Evolutionary conservation across 2,113 vertebrate species (phyloP), one percentile per base, ranked within the genome.

Genomic region (Spea bombifrons): DNA sequence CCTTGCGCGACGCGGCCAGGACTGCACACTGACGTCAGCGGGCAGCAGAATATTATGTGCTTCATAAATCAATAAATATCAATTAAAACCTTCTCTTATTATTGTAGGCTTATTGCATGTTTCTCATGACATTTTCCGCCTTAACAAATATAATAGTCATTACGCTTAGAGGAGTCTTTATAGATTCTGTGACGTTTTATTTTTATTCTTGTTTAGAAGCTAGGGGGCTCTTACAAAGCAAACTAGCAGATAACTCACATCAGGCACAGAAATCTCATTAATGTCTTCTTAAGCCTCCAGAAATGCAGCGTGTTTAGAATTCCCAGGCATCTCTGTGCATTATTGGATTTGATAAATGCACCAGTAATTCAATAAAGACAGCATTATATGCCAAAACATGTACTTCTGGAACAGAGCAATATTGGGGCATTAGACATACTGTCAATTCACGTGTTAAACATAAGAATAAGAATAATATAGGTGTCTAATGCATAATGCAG

Each of bases 331-430:
- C 48, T 6, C 46, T 52, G 66, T 47, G 48, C 50, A 71, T 63
- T 78, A 78, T 78, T 71, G 45, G 46, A 78, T 71, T 78, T 78
- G 67, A 78, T 68, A 78, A 43, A 77, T 7, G 66, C 53, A 15
- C 12, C 4, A 12, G 53, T 71, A 71, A 71, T 78, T 77, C 64
- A 78, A 78, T 71, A 71, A 78, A 52, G 57, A 63, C 57, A 78
- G 69, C 46, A 71, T 78, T 78, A 64, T 71, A 49, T 78, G 76
- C 55, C 17, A 44, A 16, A 78, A 69, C 52, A 50, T 78, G 66
- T 53, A 71, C 47, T 57, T 71, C 53, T 8, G 46, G 53, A 45
- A 70, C 66, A 77, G 63, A 49, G 49, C 55, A 71, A 77, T 17
- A 71, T 70, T 70, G 46, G 30, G 15, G 55, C 44, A 44, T 63